Base-by-base conservation (phyloP, 2,797 vertebrate species). In the Orestias chungarensis region DNA sequence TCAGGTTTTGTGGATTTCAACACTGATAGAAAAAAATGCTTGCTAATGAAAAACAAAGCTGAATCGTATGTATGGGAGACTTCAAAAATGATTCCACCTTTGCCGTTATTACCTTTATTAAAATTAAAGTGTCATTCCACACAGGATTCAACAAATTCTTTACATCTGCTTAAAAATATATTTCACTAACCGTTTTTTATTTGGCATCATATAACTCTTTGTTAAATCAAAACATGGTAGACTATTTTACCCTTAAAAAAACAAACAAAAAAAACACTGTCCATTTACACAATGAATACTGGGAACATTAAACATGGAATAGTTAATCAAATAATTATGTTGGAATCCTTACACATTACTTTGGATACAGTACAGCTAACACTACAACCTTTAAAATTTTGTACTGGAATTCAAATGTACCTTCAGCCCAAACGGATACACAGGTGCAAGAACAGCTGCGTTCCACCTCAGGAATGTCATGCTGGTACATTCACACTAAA, bases 201-300 rank as follows among this genome's bases (percentile, higher is more conserved):
- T 88, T 88, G 82, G 83, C 83, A 89, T 83, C 80, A 82, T 82
- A 78, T 49, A 74, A 50, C 65, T 78, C 31, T 86, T 47, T 73
- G 75, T 68, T 82, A 78, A 82, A 83, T 87, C 76, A 82, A 76
- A n/a, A 71, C 72, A 76, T 46, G 65, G 79, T 82, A 88, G 71
- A 81, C 50, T 47, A 81, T 87, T 83, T 79, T 15, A 88, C 88
- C 76, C 67, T 88, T 86, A 85, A 86, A 92, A 92, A 91, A 92
- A 86, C 15, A 17, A 44, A 44, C 1, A 44, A 50, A n/a, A n/a
- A 23, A n/a, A 10, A 62, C 20, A 33, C 20, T 14, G 20, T 47
- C n/a, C 27, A 40, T 42, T 52, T 18, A 46, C 43, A 66, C 43
- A 33, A 66, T 44, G n/a, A 65, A 47, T 23, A 66, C 64, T 33